Base-by-base conservation (phyloP, 2,888 invertebrate genomes). In the Clunio marinus region DNA sequence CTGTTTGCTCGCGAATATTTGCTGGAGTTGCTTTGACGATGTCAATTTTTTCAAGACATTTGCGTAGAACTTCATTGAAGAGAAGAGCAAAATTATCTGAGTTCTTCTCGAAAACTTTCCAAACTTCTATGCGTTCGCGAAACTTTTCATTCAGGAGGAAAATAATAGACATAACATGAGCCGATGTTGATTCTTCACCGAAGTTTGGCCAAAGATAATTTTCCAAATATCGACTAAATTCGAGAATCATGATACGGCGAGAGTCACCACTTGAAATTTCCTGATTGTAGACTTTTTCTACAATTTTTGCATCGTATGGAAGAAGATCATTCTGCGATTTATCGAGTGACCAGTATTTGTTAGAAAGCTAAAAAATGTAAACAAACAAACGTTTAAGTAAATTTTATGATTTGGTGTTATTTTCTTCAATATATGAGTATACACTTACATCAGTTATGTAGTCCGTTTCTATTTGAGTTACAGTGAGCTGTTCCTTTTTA, bases 71-170 rank as follows among this genome's bases (percentile, higher is more conserved):
- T 76, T 90, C 89, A 73, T 88, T 86, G 75, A 95, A 92, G 75
- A 95, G 93, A 1, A 84, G 86, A 0, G 88, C 83, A 76, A 94
- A 94, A 70, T 91, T 85, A 1, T 87, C 85, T 0, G 89, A 86
- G 68, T 85, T 82, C 72, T 87, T 87, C 70, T 90, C 86, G 74
- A 97, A 95, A 73, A 91, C 89, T 81, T 91, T 88, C 98, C 98
- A 99, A 2, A 96, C 94, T 70, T 92, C 93, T 7, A 98, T 96
- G 66, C 98, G 82, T 79, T 99, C 99, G 1, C 98, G 83, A 75
- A 96, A 96, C 78, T 99, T 99, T 77, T 99, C 98, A 81, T 99
- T 99, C 57, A 98, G 88, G 93, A 99, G 95, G 0, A 93, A 89
- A n/a, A 96, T 91, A 71, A 99, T 94, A 0, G 97, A 96, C 87